phyloP scores from a whole-genome alignment of 2,113 vertebrate species.

The Oncorhynchus gorbuscha region DNA sequence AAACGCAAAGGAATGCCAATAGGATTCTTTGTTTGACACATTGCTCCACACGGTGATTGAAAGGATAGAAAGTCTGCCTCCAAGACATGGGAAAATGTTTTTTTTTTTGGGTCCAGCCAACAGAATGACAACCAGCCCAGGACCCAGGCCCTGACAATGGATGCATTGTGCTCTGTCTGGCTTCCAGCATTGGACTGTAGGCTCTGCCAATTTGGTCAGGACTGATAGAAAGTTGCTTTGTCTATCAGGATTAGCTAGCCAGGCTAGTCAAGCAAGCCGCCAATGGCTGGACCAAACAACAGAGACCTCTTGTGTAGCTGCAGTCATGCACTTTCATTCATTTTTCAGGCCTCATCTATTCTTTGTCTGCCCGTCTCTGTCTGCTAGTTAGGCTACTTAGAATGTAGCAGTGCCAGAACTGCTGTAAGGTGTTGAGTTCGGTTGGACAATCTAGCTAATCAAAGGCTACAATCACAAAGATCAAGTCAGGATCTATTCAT shows the following conservation, averaged over 20 bases:
- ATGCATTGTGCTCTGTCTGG: constrained; percentile 44
- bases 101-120: background rate
- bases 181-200: constrained; percentile 17
- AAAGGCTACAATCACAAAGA: background rate
- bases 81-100: background rate
- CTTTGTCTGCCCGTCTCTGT: too few species aligned
- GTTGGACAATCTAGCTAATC: background rate
- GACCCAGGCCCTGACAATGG: constrained; percentile 45
- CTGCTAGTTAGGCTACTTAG: too few species aligned
- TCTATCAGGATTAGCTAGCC: constrained; percentile 5
- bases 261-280: too few species aligned
- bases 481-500: background rate
- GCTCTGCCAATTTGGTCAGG: constrained; percentile 56
- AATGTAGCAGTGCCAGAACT: too few species aligned
- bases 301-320: constrained; percentile 1
- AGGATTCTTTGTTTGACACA: constrained; percentile 14
- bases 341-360: background rate
- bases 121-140: constrained; percentile 48
- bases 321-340: background rate
- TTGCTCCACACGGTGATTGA: constrained; percentile 14
- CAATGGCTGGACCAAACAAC: background rate
- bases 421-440: background rate
- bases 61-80: constrained; percentile 22
- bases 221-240: constrained; percentile 32
- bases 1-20: background rate